These are phyloP conservation scores for Acrobeloides nanus DNA, from an alignment of 2,888 invertebrate genomes.

Conservation along the genomic window DNA sequence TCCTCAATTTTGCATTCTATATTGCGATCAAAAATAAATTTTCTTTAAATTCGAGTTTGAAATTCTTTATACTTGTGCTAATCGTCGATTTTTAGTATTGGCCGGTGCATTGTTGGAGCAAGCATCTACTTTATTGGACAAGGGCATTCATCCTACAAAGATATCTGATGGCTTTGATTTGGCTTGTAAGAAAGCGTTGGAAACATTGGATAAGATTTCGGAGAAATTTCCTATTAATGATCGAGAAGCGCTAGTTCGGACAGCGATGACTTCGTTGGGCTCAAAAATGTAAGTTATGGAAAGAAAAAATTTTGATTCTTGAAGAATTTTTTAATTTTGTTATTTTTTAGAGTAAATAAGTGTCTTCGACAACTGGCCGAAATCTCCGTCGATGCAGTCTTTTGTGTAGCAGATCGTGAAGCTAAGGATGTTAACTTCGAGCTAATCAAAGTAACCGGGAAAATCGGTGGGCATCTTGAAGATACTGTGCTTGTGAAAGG, in stretches of 20 bases:
- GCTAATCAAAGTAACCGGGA: constrained; percentile 93
- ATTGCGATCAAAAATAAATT: not conserved
- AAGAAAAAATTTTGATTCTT: constrained; percentile 5
- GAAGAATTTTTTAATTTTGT: constrained; percentile 6
- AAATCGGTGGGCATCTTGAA: constrained; percentile 90
- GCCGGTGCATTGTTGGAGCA: constrained; percentile 87
- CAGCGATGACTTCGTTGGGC: constrained; percentile 94
- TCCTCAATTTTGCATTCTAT: not conserved
- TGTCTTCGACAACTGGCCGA: constrained; percentile 95
- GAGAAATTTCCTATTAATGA: constrained; percentile 79
- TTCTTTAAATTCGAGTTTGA: no score
- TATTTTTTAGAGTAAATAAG: constrained; percentile 71
- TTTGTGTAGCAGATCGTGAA: constrained; percentile 88
- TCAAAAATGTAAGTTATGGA: constrained; percentile 73
- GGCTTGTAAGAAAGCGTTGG: constrained; percentile 72
- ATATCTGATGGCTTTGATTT: constrained; percentile 97
- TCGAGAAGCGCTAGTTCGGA: constrained; percentile 78
- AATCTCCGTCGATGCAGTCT: constrained; percentile 92
- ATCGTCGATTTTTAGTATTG: constrained; percentile 59
- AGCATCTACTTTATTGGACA: constrained; percentile 81
- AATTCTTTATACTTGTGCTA: constrained; percentile 1
- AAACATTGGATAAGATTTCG: constrained; percentile 71
- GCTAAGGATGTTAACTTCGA: constrained; percentile 96
- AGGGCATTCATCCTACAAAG: constrained; percentile 95
- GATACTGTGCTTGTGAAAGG: constrained; percentile 92